phyloP scores from a whole-genome alignment of 1,140 invertebrate species.

The Drosophila funebris region DNA sequence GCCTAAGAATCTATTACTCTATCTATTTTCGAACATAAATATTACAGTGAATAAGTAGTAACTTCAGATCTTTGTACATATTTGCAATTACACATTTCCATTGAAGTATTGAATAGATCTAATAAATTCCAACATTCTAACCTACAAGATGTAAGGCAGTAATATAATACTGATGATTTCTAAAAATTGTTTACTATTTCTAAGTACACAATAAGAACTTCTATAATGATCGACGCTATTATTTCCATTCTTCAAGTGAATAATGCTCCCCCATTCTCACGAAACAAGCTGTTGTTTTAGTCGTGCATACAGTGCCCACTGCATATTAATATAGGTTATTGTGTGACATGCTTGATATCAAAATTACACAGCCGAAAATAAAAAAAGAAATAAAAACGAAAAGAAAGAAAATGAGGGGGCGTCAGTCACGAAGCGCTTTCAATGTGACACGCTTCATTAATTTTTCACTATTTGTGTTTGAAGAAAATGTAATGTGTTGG shows the following conservation, averaged over 20 bases:
- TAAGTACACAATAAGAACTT: no score
- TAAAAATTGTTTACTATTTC: no score
- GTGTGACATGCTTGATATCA: slow-evolving; percentile 58
- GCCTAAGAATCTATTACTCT: no score
- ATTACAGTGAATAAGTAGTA: no score
- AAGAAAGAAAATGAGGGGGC: not conserved
- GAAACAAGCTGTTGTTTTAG: slow-evolving; percentile 33
- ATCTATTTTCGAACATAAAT: no score
- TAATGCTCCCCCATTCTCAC: slow-evolving; percentile 28
- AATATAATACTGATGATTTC: no score
- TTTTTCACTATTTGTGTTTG: slow-evolving; percentile 28
- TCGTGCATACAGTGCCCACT: slow-evolving; percentile 10
- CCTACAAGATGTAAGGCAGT: no score
- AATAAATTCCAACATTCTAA: no score
- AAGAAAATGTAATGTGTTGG: slow-evolving; percentile 57
- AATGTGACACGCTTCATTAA: slow-evolving; percentile 73
- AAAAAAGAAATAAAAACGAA: slow-evolving; percentile 19
- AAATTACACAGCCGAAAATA: slow-evolving; percentile 60
- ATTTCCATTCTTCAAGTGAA: slow-evolving; percentile 44
- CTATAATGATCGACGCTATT: no score
- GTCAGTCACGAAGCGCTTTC: slow-evolving; percentile 55
- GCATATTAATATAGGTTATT: slow-evolving; percentile 64
- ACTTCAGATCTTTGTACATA: no score
- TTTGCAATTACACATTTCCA: no score
- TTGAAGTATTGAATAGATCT: no score